These are phyloP conservation scores for Cheilosia vernalis DNA, from an alignment of 2,888 invertebrate genomes.

Conservation along the genomic window DNA sequence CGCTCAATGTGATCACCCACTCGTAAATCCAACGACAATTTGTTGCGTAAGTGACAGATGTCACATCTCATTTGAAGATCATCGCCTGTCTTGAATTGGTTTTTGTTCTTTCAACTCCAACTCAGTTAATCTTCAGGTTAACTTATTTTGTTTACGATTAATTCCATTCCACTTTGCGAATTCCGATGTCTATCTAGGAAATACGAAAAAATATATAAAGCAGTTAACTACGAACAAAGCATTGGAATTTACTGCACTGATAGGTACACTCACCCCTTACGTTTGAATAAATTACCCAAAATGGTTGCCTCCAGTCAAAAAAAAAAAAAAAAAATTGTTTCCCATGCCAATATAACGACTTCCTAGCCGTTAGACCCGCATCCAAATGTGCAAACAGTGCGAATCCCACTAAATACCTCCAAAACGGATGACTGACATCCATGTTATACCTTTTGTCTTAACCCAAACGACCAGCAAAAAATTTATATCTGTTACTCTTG, in stretches of 20 bases:
- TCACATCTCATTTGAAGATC: too few relatives aligned
- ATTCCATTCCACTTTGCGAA: conserved; percentile 4
- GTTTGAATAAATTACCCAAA: conserved; percentile 23
- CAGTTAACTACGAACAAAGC: not conserved
- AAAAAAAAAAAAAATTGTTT: conserved; percentile 16
- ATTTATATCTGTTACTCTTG: conserved; percentile 50
- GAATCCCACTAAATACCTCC: conserved; percentile 40
- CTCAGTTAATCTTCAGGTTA: not conserved
- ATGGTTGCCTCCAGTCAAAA: conserved; percentile 12
- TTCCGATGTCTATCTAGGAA: conserved; percentile 20
- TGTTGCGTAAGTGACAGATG: too few relatives aligned
- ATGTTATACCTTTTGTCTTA: conserved; percentile 46
- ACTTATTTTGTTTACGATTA: not conserved
- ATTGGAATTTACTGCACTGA: conserved; percentile 25
- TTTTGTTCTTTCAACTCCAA: too few relatives aligned
- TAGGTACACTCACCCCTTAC: conserved; percentile 24
- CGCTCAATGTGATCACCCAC: too few relatives aligned
- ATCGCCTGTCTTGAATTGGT: not conserved
- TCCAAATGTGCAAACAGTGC: conserved; percentile 5
- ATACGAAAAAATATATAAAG: not conserved
- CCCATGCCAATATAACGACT: conserved; percentile 59
- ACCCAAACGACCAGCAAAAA: conserved; percentile 12
- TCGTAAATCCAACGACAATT: too few relatives aligned
- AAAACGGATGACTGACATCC: conserved; percentile 56
- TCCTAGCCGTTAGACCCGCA: conserved; percentile 27